These are phyloP conservation scores for Pharmacophagus antenor DNA, from an alignment of 2,888 invertebrate genomes.

Conservation along the genomic window DNA sequence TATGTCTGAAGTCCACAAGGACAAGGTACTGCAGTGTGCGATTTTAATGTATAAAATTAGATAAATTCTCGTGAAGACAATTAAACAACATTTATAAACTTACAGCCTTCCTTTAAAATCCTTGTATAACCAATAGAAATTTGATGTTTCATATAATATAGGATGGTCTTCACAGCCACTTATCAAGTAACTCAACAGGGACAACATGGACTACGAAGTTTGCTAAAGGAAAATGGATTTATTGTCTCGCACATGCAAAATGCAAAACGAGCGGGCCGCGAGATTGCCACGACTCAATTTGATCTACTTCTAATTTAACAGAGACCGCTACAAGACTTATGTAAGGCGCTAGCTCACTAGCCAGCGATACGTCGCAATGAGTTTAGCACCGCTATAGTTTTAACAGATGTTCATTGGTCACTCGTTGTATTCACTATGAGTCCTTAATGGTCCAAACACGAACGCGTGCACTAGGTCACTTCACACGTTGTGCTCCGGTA, in stretches of 20 bases:
- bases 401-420: conserved; percentile 34
- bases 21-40: conserved; percentile 73
- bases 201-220: conserved; percentile 31
- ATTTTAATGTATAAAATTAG: conserved; percentile 43
- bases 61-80: conserved; percentile 6
- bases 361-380: conserved; percentile 21
- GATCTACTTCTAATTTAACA: conserved; percentile 45
- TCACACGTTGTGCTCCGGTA: conserved; percentile 62
- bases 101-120: conserved; percentile 52
- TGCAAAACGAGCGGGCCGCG: conserved; percentile 48
- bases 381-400: conserved; percentile 38
- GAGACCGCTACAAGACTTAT: conserved; percentile 38
- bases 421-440: conserved; percentile 35
- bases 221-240: conserved; percentile 44
- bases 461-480: conserved; percentile 54
- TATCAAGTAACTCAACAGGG: conserved; percentile 43
- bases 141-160: conserved; percentile 60
- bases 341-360: conserved; percentile 22
- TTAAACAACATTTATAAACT: conserved; percentile 56
- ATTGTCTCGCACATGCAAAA: conserved; percentile 77
- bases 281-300: conserved; percentile 34
- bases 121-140: conserved; percentile 56
- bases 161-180: conserved; percentile 74
- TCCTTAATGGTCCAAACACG: conserved; percentile 36
- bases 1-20: conserved; percentile 64